Percentiles rank a stretch among this genome's conserved stretches.
These are phyloP conservation scores for Pimephales promelas DNA, from an alignment of 2,113 vertebrate genomes.

Conservation along the genomic window DNA sequence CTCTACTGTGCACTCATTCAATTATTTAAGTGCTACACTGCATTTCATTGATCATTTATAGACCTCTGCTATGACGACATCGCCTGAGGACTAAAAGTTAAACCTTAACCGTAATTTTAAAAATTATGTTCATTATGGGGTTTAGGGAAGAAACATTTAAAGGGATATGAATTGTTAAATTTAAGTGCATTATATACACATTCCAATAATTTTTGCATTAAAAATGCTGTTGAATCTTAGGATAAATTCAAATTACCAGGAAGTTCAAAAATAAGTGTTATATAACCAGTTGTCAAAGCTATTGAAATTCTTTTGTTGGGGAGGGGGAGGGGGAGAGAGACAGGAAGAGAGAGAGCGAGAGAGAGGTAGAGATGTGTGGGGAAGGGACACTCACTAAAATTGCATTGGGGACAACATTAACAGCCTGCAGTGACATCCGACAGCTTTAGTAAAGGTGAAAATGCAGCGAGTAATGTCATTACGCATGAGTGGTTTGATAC, in stretches of 20 bases:
- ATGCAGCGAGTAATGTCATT: background rate
- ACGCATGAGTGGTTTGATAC: background rate
- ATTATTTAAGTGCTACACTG: background rate
- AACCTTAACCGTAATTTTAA: background rate
- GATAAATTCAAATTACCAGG: background rate
- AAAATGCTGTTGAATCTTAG: background rate
- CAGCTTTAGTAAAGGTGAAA: background rate
- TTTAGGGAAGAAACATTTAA: background rate
- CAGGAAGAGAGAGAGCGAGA: background rate
- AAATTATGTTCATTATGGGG: background rate
- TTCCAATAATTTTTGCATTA: background rate
- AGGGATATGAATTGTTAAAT: background rate
- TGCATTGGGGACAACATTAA: background rate
- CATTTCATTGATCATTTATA: background rate
- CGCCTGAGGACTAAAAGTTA: background rate
- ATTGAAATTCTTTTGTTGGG: background rate
- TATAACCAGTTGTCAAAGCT: constrained; percentile 12
- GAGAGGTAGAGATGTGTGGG: no score
- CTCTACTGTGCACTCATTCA: background rate
- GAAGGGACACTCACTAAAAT: background rate
- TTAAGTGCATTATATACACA: background rate
- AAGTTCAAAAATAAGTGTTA: constrained; percentile 15
- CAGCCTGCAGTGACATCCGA: background rate
- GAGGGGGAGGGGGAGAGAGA: background rate
- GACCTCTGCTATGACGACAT: background rate